Percentiles rank a stretch among this genome's conserved stretches.
phyloP scores from a whole-genome alignment of 2,888 invertebrate species.

The Tipula unca region DNA sequence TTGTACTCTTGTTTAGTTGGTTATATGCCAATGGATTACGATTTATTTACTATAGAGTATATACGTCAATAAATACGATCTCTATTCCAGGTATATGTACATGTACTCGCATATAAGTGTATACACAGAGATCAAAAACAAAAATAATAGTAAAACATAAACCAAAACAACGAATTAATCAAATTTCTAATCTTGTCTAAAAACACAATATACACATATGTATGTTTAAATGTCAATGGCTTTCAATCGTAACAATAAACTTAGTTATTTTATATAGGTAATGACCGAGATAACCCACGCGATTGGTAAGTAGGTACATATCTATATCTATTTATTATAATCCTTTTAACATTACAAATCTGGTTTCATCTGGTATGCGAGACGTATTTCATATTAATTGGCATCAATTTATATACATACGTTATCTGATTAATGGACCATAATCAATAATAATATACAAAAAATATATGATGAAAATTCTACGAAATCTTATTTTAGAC shows the following conservation, averaged over 20 bases:
- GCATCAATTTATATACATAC: neutral
- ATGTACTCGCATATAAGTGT: no score
- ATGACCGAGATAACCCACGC: neutral
- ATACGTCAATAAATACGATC: neutral
- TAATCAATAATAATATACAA: neutral
- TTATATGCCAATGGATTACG: neutral
- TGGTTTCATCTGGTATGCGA: neutral
- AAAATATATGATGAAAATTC: neutral
- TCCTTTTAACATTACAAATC: neutral
- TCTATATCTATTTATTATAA: neutral
- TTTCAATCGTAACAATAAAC: neutral
- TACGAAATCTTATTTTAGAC: neutral
- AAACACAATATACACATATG: neutral
- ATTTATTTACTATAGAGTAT: neutral
- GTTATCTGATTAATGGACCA: neutral
- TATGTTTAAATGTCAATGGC: neutral
- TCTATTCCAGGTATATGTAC: neutral
- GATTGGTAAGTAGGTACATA: neutral
- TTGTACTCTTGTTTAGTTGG: neutral
- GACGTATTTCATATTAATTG: neutral
- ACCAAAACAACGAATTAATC: neutral
- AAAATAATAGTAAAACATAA: neutral
- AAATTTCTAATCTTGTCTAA: slow-evolving; percentile 8
- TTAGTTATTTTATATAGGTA: neutral
- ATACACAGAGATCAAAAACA: neutral